Base-by-base conservation (phyloP, 2,113 vertebrate genomes). In the Lethenteron camtschaticum region DNA sequence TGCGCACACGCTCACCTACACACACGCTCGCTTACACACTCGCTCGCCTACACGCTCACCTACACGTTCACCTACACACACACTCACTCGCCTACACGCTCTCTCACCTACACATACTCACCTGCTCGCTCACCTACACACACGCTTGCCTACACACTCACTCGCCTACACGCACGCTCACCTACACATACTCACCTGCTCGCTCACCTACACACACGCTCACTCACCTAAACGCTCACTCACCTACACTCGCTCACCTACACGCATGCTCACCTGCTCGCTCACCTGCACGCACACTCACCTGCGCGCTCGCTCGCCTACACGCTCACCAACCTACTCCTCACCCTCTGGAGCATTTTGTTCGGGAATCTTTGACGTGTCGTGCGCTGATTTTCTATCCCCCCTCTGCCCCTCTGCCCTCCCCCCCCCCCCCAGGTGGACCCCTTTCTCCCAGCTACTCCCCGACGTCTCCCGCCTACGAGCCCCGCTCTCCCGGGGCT, bases 381-480 rank as follows among this genome's bases (percentile, higher is more conserved):
- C 89, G 66, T 88, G 88, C 66, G 90, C 87, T 78, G 90, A 92
- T 73, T 90, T 87, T 0, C 88, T 90, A 87, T 3, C 89, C 88
- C 0, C 87, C 88, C 10, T 92, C 91, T 90, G 76, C 89, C n/a
- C n/a, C n/a, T n/a, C n/a, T n/a, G n/a, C 89, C 0, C 84, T 87
- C 89, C 88, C 1, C 87, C 88, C 0, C 87, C 89, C 85, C 71
- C 87, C 87, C 0, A 87, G 87, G 10, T 90, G 89, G 74, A 89
- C 87, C 4, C 87, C 88, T 0, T 0, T 92, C 88, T 0, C 88
- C 89, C 0, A 87, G 85, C 2, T 91, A 91, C 78, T 88, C 86
- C 3, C 89, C 89, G 0, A 90, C 89, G 0, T 89, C 88, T 0
- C 89, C 88, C 2, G 88, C 86, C 1, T 87, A 87, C 72, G 88